These are phyloP conservation scores for Acheta domesticus DNA, from an alignment of 2,888 invertebrate species.

Conservation along the genomic window DNA sequence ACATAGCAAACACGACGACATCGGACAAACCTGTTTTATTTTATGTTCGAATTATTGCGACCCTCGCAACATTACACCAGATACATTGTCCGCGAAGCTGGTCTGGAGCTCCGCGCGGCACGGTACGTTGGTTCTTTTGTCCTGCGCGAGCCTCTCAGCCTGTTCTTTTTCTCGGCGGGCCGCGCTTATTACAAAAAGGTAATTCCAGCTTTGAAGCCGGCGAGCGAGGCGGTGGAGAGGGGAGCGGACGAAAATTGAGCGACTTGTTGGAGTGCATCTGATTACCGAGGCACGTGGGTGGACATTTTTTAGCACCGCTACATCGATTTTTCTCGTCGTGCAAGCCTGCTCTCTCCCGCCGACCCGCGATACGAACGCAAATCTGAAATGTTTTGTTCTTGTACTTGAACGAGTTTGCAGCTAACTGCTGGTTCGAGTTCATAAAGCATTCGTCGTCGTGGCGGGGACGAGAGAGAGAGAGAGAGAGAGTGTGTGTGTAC, in stretches of 20 bases:
- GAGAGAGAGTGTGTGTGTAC: too few relatives aligned
- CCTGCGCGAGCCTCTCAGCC: not conserved
- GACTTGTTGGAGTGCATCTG: constrained; percentile 4
- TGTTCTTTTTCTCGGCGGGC: not conserved
- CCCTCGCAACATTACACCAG: not conserved
- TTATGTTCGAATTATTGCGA: constrained; percentile 18
- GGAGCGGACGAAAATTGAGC: not conserved
- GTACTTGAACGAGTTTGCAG: too few relatives aligned
- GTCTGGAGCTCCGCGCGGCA: not conserved
- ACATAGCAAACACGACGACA: constrained; percentile 9
- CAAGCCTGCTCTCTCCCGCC: too few relatives aligned
- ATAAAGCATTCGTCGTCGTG: too few relatives aligned
- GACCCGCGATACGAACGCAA: too few relatives aligned
- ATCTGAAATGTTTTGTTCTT: too few relatives aligned
- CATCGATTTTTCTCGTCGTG: too few relatives aligned
- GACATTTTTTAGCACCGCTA: too few relatives aligned
- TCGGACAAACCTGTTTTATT: constrained; percentile 9
- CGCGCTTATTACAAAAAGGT: not conserved
- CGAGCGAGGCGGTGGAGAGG: not conserved
- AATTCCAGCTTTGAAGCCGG: constrained; percentile 1
- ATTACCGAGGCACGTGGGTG: not conserved
- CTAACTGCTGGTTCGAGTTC: too few relatives aligned
- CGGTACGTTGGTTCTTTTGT: constrained; percentile 1
- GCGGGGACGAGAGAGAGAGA: too few relatives aligned
- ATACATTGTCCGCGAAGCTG: not conserved